Evolutionary conservation across 1,140 invertebrate species (phyloP).

Genomic region (Cherax quadricarinatus): DNA sequence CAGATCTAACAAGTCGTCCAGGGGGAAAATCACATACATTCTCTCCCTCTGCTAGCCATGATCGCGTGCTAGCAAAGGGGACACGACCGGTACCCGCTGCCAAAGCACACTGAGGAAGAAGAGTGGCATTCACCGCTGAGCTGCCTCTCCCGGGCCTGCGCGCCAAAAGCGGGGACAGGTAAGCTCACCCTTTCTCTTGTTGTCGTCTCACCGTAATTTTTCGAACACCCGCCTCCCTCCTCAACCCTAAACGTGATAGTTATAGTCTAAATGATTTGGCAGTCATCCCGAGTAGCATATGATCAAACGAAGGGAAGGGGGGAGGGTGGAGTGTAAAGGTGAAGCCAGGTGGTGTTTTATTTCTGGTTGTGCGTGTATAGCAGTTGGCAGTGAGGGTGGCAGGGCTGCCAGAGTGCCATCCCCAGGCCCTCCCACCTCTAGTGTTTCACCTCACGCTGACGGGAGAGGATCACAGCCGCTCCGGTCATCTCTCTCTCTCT

Average conservation of each 20-base stretch:
- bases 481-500: not conserved
- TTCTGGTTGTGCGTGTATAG: conserved; percentile 42
- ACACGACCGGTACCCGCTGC: conserved; percentile 68
- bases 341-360: conserved; percentile 36
- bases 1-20: conserved; percentile 78
- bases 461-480: not conserved
- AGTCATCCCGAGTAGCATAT: not conserved
- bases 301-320: not conserved
- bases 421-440: conserved; percentile 50
- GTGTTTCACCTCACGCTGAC: conserved; percentile 51
- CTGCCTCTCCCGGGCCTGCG: conserved; percentile 51
- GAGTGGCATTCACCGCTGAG: conserved; percentile 55
- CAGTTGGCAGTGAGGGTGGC: conserved; percentile 43
- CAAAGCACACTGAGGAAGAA: conserved; percentile 67
- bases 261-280: not conserved
- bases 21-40: conserved; percentile 80
- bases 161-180: conserved; percentile 67
- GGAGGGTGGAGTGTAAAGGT: conserved; percentile 4
- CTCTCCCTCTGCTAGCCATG: conserved; percentile 73
- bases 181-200: conserved; percentile 36
- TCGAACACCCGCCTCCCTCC: not conserved
- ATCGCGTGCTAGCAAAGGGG: conserved; percentile 72
- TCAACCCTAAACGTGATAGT: not conserved
- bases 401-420: not conserved
- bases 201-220: not conserved